Percentiles rank a stretch among this genome's conserved stretches.
phyloP scores from a whole-genome alignment of 2,888 invertebrate genomes.

The Gymnosoma rotundatum region DNA sequence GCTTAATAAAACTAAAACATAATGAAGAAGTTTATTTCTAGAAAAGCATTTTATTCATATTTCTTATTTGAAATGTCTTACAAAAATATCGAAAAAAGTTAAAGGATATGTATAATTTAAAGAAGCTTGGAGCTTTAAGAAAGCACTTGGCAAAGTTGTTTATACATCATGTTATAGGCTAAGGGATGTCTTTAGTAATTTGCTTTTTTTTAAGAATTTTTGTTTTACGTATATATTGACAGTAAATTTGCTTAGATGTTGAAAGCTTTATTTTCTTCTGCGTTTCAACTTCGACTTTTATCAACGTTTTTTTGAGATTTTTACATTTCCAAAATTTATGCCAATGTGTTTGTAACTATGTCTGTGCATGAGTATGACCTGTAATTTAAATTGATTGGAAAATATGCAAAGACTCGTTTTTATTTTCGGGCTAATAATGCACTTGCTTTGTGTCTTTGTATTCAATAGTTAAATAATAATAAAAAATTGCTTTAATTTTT shows the following conservation, averaged over 20 bases:
- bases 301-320: neutral
- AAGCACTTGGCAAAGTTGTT: too few relatives aligned
- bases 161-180: too few relatives aligned
- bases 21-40: too few relatives aligned
- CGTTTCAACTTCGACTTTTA: neutral
- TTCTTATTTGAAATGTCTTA: too few relatives aligned
- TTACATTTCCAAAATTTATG: neutral
- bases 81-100: too few relatives aligned
- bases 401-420: slow-evolving; percentile 69
- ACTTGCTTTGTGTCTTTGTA: slow-evolving; percentile 62
- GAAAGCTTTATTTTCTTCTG: neutral
- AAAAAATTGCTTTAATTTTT: slow-evolving; percentile 51
- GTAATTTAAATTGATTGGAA: slow-evolving; percentile 69
- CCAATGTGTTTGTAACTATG: slow-evolving; percentile 2
- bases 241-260: neutral
- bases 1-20: too few relatives aligned
- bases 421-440: slow-evolving; percentile 64
- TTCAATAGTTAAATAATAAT: slow-evolving; percentile 55
- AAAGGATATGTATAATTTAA: too few relatives aligned
- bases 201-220: too few relatives aligned
- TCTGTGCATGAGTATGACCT: slow-evolving; percentile 58
- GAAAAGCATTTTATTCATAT: too few relatives aligned
- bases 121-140: too few relatives aligned
- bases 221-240: too few relatives aligned
- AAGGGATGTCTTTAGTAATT: too few relatives aligned